These are phyloP conservation scores for Poecilia latipinna DNA, from an alignment of 2,113 vertebrate genomes.

Conservation along the genomic window DNA sequence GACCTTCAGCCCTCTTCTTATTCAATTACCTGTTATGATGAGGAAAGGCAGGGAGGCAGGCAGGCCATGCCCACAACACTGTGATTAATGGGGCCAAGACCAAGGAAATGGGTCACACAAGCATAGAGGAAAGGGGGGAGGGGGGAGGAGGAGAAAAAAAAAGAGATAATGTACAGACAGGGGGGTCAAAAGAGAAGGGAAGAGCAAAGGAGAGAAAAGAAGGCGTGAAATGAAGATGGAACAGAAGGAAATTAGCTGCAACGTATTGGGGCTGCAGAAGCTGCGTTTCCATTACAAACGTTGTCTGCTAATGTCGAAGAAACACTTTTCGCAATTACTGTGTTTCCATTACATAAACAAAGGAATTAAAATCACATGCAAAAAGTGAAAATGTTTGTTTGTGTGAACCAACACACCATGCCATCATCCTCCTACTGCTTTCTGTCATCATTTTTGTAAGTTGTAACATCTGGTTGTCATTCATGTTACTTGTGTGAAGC, in stretches of 20 bases:
- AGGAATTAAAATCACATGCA: too few relatives aligned
- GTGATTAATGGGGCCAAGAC: conserved; percentile 76
- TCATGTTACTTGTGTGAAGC: too few relatives aligned
- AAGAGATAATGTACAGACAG: not conserved
- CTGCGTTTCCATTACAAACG: too few relatives aligned
- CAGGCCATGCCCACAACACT: conserved; percentile 39
- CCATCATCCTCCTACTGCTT: too few relatives aligned
- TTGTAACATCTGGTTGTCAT: too few relatives aligned
- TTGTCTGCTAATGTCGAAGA: too few relatives aligned
- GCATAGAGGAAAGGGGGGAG: conserved; percentile 15
- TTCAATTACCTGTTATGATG: conserved; percentile 77
- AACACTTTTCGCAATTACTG: too few relatives aligned
- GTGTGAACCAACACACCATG: too few relatives aligned
- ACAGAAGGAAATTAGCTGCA: not conserved
- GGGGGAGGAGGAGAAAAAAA: not conserved
- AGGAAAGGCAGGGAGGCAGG: conserved; percentile 53
- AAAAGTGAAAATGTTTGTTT: too few relatives aligned
- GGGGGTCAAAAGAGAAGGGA: not conserved
- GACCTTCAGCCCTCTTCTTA: conserved; percentile 51
- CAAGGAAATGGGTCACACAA: conserved; percentile 76
- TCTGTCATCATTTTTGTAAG: too few relatives aligned
- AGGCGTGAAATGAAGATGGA: not conserved
- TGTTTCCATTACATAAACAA: too few relatives aligned
- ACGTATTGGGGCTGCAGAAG: not conserved
- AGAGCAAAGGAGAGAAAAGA: not conserved